These are phyloP conservation scores for Branchinecta lynchi DNA, from an alignment of 1,140 invertebrate species.

Conservation along the genomic window DNA sequence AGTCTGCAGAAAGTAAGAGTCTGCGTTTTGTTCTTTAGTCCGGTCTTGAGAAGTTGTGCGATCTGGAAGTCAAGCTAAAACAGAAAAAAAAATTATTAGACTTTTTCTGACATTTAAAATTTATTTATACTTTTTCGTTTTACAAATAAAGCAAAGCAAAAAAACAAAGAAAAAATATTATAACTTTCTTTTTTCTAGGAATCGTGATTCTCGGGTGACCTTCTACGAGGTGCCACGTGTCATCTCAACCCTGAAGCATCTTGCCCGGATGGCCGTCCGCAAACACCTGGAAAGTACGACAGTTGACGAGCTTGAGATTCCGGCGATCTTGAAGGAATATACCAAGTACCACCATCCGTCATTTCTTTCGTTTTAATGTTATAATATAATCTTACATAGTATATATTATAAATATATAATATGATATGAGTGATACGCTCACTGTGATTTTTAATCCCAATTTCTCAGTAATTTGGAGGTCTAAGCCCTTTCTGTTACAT, in stretches of 20 bases:
- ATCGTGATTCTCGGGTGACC: constrained; percentile 29
- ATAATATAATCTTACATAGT: too few relatives aligned
- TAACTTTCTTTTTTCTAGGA: constrained; percentile 28
- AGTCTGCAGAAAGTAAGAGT: constrained; percentile 71
- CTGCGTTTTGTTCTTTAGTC: constrained; percentile 70
- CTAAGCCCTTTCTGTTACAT: too few relatives aligned
- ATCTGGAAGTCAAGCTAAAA: constrained; percentile 59
- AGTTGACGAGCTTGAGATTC: constrained; percentile 29
- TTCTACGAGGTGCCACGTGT: constrained; percentile 29
- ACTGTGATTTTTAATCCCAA: too few relatives aligned
- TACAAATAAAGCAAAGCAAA: too few relatives aligned
- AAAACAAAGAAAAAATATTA: too few relatives aligned
- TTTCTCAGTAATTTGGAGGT: too few relatives aligned
- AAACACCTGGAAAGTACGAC: constrained; percentile 24
- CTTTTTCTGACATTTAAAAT: too few relatives aligned
- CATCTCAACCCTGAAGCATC: constrained; percentile 30
- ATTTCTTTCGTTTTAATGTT: too few relatives aligned
- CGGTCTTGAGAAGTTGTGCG: constrained; percentile 47
- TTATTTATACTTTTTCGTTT: too few relatives aligned
- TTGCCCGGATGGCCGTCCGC: constrained; percentile 31
- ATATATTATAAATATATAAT: too few relatives aligned
- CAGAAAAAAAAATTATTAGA: constrained; percentile 3
- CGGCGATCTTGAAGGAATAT: constrained; percentile 30
- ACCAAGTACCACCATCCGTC: constrained; percentile 32
- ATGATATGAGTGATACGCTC: too few relatives aligned